Percentiles rank a stretch among this genome's conserved stretches.
These are phyloP conservation scores for Lordiphosa clarofinis DNA, from an alignment of 1,140 invertebrate genomes.

Conservation along the genomic window DNA sequence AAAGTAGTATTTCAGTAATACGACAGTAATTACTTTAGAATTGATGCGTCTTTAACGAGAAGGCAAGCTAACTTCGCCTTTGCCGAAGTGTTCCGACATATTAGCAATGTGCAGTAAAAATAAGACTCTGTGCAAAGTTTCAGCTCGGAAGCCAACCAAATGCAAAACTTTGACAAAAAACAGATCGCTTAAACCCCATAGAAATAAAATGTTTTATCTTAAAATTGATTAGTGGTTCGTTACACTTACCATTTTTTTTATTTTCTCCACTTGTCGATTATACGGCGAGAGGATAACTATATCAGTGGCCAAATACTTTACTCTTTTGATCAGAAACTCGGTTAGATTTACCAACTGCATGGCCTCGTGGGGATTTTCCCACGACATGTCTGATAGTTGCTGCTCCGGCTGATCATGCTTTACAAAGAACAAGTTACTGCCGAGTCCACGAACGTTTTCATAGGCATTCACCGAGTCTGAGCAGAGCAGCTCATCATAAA, in stretches of 20 bases:
- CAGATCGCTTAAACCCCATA: too few species aligned
- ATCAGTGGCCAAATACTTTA: slow-evolving; percentile 81
- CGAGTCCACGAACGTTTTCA: slow-evolving; percentile 80
- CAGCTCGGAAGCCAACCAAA: too few species aligned
- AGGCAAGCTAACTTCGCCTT: too few species aligned
- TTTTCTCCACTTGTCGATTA: slow-evolving; percentile 81
- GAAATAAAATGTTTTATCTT: too few species aligned
- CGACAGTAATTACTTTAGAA: too few species aligned
- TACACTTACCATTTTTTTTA: slow-evolving; percentile 16
- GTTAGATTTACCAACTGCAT: slow-evolving; percentile 82
- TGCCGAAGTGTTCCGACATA: too few species aligned
- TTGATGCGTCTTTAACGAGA: too few species aligned
- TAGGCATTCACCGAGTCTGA: slow-evolving; percentile 81
- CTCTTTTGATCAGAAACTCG: slow-evolving; percentile 82
- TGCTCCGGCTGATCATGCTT: slow-evolving; percentile 81
- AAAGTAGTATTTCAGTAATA: too few species aligned
- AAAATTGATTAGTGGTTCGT: too few species aligned
- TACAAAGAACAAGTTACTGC: slow-evolving; percentile 83
- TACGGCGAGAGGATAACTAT: slow-evolving; percentile 87
- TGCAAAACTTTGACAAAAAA: too few species aligned
- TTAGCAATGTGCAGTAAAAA: too few species aligned
- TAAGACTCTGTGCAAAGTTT: too few species aligned
- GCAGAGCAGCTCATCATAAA: slow-evolving; percentile 83
- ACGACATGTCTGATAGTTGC: slow-evolving; percentile 76
- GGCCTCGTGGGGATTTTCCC: slow-evolving; percentile 83